phyloP scores from a whole-genome alignment of 23 tunicate genomes.

The Halocynthia aurantium region DNA sequence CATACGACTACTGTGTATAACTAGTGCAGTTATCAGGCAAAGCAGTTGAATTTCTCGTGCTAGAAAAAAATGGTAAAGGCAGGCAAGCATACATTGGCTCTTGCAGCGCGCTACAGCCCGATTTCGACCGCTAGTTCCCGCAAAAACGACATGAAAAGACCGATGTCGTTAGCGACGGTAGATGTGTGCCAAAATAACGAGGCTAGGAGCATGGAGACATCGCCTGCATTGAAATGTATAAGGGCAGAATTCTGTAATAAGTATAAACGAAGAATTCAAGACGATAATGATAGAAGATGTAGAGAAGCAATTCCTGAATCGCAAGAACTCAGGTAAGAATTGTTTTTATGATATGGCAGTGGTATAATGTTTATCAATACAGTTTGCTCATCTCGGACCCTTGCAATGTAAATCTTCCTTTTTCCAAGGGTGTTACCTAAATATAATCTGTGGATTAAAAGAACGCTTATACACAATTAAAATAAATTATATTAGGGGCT shows the following conservation, averaged over 20 bases:
- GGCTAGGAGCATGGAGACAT: background rate
- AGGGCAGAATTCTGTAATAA: conserved; percentile 12
- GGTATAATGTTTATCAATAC: no score
- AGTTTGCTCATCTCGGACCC: no score
- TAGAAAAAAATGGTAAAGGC: conserved; percentile 18
- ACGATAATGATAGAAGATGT: background rate
- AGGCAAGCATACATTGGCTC: conserved; percentile 15
- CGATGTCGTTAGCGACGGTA: background rate
- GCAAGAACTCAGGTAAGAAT: conserved; percentile 3
- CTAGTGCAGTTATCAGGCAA: no score
- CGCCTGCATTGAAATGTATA: conserved; percentile 1
- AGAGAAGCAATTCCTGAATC: background rate
- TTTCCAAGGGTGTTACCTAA: no score
- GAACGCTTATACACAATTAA: no score
- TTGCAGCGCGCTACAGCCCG: conserved; percentile 13
- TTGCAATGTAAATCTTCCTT: no score
- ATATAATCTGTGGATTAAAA: no score
- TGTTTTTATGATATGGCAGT: background rate
- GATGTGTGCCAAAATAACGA: background rate
- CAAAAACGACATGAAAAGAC: background rate
- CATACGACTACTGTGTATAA: no score
- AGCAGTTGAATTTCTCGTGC: no score
- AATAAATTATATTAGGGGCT: no score
- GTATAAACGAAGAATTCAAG: conserved; percentile 1
- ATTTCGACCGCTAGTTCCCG: background rate